These are phyloP conservation scores for Hydropotes inermis DNA, from an alignment of 2,113 vertebrate species.

Conservation along the genomic window DNA sequence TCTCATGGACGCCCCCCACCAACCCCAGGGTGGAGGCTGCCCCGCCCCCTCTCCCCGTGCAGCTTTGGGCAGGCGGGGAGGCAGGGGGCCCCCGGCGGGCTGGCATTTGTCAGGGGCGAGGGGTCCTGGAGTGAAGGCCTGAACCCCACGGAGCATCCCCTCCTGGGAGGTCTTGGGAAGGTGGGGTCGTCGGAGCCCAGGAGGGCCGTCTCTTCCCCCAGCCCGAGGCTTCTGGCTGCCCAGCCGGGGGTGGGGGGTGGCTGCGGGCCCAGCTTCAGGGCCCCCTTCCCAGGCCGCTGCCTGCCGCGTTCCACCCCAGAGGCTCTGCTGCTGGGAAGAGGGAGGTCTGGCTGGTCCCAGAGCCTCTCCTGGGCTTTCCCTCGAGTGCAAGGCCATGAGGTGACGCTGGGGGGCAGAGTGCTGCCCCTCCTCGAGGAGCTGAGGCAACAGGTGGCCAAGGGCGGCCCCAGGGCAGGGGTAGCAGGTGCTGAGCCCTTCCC, in stretches of 20 bases:
- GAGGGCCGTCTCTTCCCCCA: background rate
- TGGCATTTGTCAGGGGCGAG: background rate
- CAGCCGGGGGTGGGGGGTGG: rapidly evolving
- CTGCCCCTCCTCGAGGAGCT: background rate
- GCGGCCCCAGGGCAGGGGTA: background rate
- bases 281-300: rapidly evolving
- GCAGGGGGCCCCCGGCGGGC: rapidly evolving
- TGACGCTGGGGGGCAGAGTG: background rate
- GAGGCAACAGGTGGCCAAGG: constrained; percentile 52
- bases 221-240: rapidly evolving
- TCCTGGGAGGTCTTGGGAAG: background rate
- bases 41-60: background rate
- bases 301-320: background rate
- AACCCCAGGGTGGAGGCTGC: too few species aligned
- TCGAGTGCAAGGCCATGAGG: background rate
- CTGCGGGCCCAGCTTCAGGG: background rate
- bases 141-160: background rate
- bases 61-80: background rate
- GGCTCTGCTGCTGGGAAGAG: constrained; percentile 43
- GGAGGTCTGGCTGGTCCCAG: constrained; percentile 42
- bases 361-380: background rate
- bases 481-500: background rate
- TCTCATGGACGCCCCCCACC: background rate
- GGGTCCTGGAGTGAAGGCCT: background rate
- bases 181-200: too few species aligned